These are phyloP conservation scores for Drosophila jambulina DNA, from an alignment of 1,140 invertebrate species.

Conservation along the genomic window DNA sequence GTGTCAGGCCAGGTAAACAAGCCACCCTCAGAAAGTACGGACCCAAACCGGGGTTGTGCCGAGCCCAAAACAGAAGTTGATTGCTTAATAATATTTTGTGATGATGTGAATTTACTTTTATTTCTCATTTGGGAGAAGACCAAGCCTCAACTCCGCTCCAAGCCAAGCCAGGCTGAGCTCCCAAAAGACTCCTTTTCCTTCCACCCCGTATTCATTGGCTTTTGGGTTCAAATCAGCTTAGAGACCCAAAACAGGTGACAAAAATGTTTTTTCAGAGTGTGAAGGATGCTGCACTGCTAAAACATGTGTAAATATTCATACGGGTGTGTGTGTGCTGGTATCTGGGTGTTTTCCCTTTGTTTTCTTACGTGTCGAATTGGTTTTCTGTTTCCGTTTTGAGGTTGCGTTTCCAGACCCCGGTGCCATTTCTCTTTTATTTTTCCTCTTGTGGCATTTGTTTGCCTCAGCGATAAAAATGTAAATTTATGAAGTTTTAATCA, in stretches of 20 bases:
- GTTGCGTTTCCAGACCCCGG: conserved; percentile 36
- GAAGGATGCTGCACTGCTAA: conserved; percentile 54
- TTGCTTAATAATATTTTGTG: conserved; percentile 84
- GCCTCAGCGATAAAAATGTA: conserved; percentile 79
- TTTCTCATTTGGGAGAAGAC: conserved; percentile 74
- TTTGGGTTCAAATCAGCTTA: conserved; percentile 61
- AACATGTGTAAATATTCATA: conserved; percentile 81
- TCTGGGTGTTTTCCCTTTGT: conserved; percentile 45
- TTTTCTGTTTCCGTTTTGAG: conserved; percentile 39
- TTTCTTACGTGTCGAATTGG: conserved; percentile 61
- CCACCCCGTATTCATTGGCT: conserved; percentile 60
- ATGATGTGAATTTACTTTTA: conserved; percentile 83
- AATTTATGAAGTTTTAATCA: conserved; percentile 84
- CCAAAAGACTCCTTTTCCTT: conserved; percentile 18
- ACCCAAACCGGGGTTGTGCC: conserved; percentile 38
- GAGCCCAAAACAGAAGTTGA: conserved; percentile 67
- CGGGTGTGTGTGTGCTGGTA: conserved; percentile 21
- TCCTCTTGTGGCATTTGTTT: conserved; percentile 63
- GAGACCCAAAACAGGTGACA: conserved; percentile 68
- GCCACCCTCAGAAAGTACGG: conserved; percentile 39
- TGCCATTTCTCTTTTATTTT: conserved; percentile 39
- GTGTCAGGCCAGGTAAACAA: conserved; percentile 38
- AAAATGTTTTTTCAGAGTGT: conserved; percentile 21
- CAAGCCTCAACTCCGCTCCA: conserved; percentile 8
- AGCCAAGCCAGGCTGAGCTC: neutral